phyloP scores from a whole-genome alignment of 2,797 vertebrate species.

The Eospalax fontanierii region DNA sequence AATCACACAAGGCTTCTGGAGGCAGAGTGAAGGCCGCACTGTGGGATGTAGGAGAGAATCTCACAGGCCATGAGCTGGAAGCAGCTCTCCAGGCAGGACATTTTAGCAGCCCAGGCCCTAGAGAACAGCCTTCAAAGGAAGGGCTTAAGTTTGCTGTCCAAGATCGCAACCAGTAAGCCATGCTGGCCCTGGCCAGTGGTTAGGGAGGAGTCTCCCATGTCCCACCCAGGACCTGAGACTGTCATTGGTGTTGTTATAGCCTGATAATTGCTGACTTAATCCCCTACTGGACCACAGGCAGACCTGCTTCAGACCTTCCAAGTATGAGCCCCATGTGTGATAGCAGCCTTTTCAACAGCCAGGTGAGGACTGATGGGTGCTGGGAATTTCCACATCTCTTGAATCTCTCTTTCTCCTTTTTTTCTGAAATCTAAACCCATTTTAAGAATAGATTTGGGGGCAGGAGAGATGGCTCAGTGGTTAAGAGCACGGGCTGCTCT shows the following conservation, averaged over 20 bases:
- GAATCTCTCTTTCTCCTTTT: not conserved
- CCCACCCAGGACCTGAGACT: not conserved
- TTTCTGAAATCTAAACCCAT: not conserved
- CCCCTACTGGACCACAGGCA: not conserved
- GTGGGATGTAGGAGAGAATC: not conserved
- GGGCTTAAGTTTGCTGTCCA: not conserved
- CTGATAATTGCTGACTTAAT: not conserved
- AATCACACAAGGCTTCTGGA: not conserved
- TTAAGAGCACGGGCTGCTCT: too few relatives aligned
- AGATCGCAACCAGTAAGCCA: not conserved
- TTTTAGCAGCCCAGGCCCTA: not conserved
- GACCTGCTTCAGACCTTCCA: not conserved
- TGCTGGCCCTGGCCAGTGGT: not conserved
- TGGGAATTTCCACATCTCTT: not conserved
- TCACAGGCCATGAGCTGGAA: rapidly evolving
- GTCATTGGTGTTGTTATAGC: too few relatives aligned
- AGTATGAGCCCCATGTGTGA: not conserved
- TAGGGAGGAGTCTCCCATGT: not conserved
- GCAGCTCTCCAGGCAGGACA: rapidly evolving
- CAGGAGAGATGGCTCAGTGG: not conserved
- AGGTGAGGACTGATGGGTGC: not conserved
- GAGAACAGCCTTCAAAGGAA: not conserved
- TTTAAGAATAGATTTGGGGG: not conserved
- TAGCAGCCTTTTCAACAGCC: not conserved
- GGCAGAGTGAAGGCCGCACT: rapidly evolving